Evolutionary conservation across 1,140 invertebrate genomes (phyloP).

Genomic region (Scaptomyza graminum): DNA sequence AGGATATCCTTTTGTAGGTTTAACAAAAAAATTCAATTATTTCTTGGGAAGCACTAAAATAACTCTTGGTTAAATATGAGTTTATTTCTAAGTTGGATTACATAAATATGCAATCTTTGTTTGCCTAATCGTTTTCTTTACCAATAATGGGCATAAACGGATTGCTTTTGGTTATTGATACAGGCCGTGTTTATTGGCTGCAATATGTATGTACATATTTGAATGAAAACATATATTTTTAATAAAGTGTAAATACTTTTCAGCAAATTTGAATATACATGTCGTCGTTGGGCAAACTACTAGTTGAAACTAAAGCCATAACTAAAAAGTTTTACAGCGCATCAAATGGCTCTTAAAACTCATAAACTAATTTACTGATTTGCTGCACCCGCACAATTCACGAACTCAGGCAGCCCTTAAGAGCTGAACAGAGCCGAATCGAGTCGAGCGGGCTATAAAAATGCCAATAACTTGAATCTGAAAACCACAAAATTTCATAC

Average conservation of each 20-base stretch:
- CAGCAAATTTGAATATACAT: not conserved
- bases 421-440: slow-evolving; percentile 1
- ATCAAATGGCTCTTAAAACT: slow-evolving; percentile 45
- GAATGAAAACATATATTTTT: not conserved
- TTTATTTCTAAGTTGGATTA: slow-evolving; percentile 11
- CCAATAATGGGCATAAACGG: slow-evolving; percentile 15
- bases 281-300: not conserved
- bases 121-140: slow-evolving; percentile 11
- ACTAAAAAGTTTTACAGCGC: not conserved
- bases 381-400: not conserved
- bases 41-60: slow-evolving; percentile 36
- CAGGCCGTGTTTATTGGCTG: slow-evolving; percentile 11
- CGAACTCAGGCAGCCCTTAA: slow-evolving; percentile 19
- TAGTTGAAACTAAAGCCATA: not conserved
- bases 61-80: slow-evolving; percentile 15
- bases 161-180: not conserved
- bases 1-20: slow-evolving; percentile 11
- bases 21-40: slow-evolving; percentile 55
- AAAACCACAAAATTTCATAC: slow-evolving; percentile 48
- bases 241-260: not conserved
- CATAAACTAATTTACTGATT: slow-evolving; percentile 44
- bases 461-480: slow-evolving; percentile 52
- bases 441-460: slow-evolving; percentile 49
- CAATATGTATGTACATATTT: not conserved
- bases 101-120: slow-evolving; percentile 16